A percentile compares a stretch with the other conserved stretches of the same genome.
Evolutionary conservation across 2,113 vertebrate species (phyloP).

Genomic region (Desmodus rotundus): DNA sequence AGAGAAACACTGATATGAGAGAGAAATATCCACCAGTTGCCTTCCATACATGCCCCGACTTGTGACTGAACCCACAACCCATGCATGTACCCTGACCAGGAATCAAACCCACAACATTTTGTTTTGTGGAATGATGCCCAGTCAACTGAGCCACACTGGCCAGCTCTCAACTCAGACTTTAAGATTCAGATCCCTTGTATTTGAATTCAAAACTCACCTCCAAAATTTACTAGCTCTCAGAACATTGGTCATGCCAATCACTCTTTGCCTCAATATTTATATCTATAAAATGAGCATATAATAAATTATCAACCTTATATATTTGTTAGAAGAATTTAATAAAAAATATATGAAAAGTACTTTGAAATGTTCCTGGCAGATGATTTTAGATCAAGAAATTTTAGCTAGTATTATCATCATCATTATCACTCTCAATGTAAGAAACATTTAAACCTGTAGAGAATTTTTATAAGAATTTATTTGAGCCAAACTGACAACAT

Average conservation of each 20-base stretch:
- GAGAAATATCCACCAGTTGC: no score
- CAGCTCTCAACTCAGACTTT: not conserved
- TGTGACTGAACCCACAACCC: no score
- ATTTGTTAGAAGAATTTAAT: not conserved
- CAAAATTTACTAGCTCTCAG: not conserved
- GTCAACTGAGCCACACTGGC: no score
- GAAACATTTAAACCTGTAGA: not conserved
- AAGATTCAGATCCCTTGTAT: not conserved
- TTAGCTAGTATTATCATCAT: not conserved
- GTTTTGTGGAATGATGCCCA: no score
- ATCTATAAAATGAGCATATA: not conserved
- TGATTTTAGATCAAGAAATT: not conserved
- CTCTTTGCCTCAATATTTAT: not conserved
- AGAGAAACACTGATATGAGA: no score
- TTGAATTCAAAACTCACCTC: not conserved
- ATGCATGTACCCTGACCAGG: no score
- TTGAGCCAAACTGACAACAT: not conserved
- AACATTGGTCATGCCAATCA: not conserved
- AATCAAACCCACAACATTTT: no score
- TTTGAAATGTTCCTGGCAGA: not conserved
- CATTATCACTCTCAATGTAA: not conserved
- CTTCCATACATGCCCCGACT: no score
- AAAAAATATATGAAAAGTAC: not conserved
- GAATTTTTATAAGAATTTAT: not conserved
- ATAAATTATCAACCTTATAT: not conserved